Evolutionary conservation across 2,113 vertebrate genomes (phyloP).

Genomic region (Pelvicachromis taeniatus): DNA sequence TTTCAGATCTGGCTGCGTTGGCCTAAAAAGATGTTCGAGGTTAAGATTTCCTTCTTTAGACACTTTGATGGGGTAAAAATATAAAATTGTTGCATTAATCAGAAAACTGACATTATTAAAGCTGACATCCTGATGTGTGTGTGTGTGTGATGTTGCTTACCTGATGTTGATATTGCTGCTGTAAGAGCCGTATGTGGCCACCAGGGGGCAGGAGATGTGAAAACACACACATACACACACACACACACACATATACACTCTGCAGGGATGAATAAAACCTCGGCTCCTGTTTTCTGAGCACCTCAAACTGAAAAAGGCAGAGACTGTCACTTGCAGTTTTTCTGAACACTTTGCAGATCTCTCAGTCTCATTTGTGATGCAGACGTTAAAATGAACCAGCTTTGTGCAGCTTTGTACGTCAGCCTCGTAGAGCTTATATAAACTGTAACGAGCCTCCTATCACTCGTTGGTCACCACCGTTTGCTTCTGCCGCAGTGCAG

Average conservation of each 20-base stretch:
- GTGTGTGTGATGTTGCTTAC: not conserved
- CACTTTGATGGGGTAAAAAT: not conserved
- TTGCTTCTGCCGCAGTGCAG: not conserved
- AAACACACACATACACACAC: not conserved
- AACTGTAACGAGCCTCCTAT: not conserved
- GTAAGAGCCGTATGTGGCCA: slow-evolving; percentile 42
- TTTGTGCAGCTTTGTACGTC: not conserved
- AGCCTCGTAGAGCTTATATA: not conserved
- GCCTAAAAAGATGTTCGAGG: not conserved
- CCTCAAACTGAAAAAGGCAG: not conserved
- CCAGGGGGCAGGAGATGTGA: slow-evolving; percentile 39
- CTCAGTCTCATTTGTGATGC: not conserved
- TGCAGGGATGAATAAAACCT: not conserved
- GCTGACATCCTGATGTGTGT: not conserved
- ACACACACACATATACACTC: not conserved
- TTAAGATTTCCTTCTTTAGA: not conserved
- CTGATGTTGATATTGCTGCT: not conserved
- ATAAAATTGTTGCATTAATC: not conserved
- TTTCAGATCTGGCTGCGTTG: rapidly evolving
- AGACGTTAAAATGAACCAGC: not conserved
- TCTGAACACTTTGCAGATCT: not conserved
- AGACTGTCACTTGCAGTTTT: not conserved
- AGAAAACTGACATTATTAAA: not conserved
- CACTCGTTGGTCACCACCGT: not conserved
- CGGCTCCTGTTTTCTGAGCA: not conserved